Evolutionary conservation across 2,797 vertebrate genomes (phyloP).

Genomic region (Trematomus bernacchii): DNA sequence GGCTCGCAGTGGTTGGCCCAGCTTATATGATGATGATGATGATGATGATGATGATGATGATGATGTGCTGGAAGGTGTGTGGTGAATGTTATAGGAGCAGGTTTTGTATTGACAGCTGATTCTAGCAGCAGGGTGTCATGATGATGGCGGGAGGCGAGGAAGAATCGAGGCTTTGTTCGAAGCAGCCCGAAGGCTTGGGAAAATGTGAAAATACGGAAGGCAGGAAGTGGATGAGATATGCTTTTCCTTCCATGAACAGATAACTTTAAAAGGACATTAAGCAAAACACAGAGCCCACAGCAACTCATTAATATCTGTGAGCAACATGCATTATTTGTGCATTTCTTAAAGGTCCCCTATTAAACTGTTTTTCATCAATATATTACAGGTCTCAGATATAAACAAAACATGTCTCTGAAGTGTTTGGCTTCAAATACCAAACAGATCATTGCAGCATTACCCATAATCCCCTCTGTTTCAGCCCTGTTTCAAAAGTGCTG

Average conservation of each 20-base stretch:
- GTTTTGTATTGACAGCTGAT: constrained; percentile 46
- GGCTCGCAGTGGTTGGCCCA: constrained; percentile 28
- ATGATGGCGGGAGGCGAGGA: constrained; percentile 28
- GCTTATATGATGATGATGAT: constrained; percentile 23
- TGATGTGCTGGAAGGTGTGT: constrained; percentile 36
- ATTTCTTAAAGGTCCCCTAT: background rate
- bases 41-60: constrained; percentile 24
- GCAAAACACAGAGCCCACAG: constrained; percentile 19
- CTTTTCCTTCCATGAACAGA: constrained; percentile 25
- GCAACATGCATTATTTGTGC: background rate
- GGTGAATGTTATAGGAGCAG: constrained; percentile 43
- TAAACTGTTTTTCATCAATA: too few relatives aligned
- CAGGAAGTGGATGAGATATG: constrained; percentile 50
- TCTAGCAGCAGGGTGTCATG: constrained; percentile 38
- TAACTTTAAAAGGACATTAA: constrained; percentile 36
- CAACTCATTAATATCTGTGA: background rate
- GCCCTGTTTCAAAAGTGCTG: too few relatives aligned
- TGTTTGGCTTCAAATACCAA: too few relatives aligned
- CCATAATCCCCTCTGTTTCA: too few relatives aligned
- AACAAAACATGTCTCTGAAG: too few relatives aligned
- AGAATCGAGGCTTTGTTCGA: constrained; percentile 43
- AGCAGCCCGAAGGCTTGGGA: background rate
- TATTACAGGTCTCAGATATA: too few relatives aligned
- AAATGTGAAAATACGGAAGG: constrained; percentile 42
- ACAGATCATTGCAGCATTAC: too few relatives aligned